Evolutionary conservation across 2,797 vertebrate species (phyloP).

Genomic region (Myotis findleyi): DNA sequence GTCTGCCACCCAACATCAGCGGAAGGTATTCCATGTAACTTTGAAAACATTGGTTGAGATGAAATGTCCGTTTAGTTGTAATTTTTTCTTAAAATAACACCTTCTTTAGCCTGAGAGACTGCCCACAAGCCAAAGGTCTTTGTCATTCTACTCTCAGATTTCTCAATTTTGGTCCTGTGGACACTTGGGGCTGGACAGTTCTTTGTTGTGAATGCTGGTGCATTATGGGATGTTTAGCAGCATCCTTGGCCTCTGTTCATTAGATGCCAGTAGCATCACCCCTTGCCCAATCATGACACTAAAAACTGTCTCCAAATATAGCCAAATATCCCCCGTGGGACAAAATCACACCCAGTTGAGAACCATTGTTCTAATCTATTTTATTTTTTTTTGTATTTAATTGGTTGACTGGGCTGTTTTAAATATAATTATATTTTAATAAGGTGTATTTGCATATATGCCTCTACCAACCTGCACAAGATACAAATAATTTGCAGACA

Average conservation of each 20-base stretch:
- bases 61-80: background rate
- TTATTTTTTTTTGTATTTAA: background rate
- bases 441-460: background rate
- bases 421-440: background rate
- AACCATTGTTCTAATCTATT: background rate
- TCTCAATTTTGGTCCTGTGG: background rate
- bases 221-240: fast-evolving
- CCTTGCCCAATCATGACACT: background rate
- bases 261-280: background rate
- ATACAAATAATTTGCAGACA: background rate
- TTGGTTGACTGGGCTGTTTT: background rate
- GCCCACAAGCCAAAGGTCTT: background rate
- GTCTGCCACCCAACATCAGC: conserved; percentile 64
- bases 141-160: background rate
- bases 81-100: conserved; percentile 17
- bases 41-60: conserved; percentile 31
- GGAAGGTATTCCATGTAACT: background rate
- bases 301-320: background rate
- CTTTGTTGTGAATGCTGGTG: background rate
- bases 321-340: background rate
- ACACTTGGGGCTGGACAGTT: background rate
- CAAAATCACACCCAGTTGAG: background rate
- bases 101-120: background rate
- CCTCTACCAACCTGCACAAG: background rate
- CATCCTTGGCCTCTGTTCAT: too few species aligned